Conservation (phyloP, 1,140 invertebrate species). For the Aphaenogaster rudis region DNA sequence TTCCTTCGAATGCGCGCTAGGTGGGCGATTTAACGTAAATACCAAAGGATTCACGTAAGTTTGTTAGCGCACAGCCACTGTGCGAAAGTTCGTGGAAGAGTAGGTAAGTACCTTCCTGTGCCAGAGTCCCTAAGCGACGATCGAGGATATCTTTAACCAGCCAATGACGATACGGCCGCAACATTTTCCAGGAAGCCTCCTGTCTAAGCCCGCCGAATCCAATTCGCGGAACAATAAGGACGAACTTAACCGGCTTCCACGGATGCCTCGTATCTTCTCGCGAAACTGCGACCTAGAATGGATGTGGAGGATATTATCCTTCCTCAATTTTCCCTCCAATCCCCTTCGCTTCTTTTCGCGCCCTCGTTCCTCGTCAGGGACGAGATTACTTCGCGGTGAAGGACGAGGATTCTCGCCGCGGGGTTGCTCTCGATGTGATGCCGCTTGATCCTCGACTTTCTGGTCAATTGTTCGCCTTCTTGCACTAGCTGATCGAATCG, state of each 20-base stretch:
- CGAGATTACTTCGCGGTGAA: conserved; percentile 61
- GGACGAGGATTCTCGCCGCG: conserved; percentile 42
- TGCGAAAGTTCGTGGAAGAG: conserved; percentile 34
- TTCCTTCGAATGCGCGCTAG: conserved; percentile 27
- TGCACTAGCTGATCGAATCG: conserved; percentile 38
- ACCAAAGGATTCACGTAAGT: conserved; percentile 61
- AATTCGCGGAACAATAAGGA: conserved; percentile 76
- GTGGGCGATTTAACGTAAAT: conserved; percentile 57
- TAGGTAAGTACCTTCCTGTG: conserved; percentile 20
- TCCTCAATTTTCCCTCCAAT: conserved; percentile 39
- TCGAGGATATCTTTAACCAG: conserved; percentile 29
- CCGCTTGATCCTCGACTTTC: conserved; percentile 48
- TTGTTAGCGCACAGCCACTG: conserved; percentile 36
- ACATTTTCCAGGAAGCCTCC: conserved; percentile 52
- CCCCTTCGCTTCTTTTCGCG: conserved; percentile 52
- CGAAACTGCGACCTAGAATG: conserved; percentile 61
- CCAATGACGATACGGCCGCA: conserved; percentile 44
- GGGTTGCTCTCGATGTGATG: background rate
- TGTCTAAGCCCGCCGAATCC: conserved; percentile 64
- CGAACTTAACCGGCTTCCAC: conserved; percentile 57
- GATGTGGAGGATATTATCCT: conserved; percentile 61
- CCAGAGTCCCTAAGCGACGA: conserved; percentile 47
- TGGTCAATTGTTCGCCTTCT: conserved; percentile 53
- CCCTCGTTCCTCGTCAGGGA: conserved; percentile 27
- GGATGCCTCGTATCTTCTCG: conserved; percentile 5